Percentiles rank a stretch among this genome's conserved stretches.
Conservation (phyloP, 2,113 vertebrate genomes). For the Saimiri boliviensis region DNA sequence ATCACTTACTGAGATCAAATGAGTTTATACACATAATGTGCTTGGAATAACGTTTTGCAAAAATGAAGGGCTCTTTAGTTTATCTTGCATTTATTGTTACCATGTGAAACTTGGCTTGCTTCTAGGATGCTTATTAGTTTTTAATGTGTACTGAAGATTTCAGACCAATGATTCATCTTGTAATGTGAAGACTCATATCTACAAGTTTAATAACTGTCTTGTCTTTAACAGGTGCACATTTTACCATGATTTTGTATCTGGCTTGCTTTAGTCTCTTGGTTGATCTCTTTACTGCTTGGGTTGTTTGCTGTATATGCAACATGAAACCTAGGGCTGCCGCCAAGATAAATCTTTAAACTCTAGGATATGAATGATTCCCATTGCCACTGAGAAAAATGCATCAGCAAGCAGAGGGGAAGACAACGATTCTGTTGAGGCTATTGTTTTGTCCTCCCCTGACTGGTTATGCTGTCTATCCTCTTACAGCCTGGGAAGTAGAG, state of each 20-base stretch:
- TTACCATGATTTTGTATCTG: neutral
- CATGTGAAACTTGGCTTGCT: neutral
- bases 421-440: neutral
- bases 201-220: neutral
- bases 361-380: conserved; percentile 12
- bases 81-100: neutral
- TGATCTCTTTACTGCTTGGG: neutral
- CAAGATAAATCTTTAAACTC: neutral
- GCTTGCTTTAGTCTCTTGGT: neutral
- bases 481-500: neutral
- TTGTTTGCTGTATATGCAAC: neutral
- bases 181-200: neutral
- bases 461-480: neutral
- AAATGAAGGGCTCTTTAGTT: neutral
- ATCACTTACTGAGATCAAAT: neutral
- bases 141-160: neutral
- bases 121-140: neutral
- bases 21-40: neutral
- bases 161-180: too few species aligned
- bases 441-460: neutral
- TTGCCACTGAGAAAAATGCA: neutral
- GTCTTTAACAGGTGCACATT: neutral
- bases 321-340: neutral
- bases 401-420: neutral
- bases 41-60: conserved; percentile 8